These are phyloP conservation scores for Octomys mimax DNA, from an alignment of 2,797 vertebrate genomes.

Conservation along the genomic window DNA sequence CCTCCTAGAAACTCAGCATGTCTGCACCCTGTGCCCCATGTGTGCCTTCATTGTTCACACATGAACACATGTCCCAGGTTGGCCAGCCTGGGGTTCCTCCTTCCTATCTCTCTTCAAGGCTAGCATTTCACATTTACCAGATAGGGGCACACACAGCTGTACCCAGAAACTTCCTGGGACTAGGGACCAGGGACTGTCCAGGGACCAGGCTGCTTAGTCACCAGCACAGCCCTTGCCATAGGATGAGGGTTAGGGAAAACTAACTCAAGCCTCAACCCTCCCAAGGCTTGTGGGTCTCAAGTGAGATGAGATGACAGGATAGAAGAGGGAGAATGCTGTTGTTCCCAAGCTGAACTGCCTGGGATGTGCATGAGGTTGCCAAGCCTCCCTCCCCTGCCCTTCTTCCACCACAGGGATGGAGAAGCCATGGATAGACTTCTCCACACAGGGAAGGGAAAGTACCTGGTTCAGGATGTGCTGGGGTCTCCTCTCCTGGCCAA, in stretches of 20 bases:
- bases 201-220: not conserved
- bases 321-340: not conserved
- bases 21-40: not conserved
- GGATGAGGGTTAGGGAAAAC: not conserved
- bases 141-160: not conserved
- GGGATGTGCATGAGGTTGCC: not conserved
- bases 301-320: constrained; percentile 7
- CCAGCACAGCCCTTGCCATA: not conserved
- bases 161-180: not conserved
- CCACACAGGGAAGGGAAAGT: not conserved
- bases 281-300: not conserved
- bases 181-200: not conserved
- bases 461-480: not conserved
- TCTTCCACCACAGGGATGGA: not conserved
- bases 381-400: rapidly evolving
- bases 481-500: not conserved
- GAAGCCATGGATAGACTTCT: not conserved
- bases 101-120: not conserved
- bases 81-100: not conserved
- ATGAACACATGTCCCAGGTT: not conserved
- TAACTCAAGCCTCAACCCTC: not conserved
- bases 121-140: not conserved
- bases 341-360: not conserved
- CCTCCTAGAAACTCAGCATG: not conserved
- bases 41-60: not conserved